These are phyloP conservation scores for Epinephelus cyanopodus DNA, from an alignment of 2,113 vertebrate genomes.

Conservation along the genomic window DNA sequence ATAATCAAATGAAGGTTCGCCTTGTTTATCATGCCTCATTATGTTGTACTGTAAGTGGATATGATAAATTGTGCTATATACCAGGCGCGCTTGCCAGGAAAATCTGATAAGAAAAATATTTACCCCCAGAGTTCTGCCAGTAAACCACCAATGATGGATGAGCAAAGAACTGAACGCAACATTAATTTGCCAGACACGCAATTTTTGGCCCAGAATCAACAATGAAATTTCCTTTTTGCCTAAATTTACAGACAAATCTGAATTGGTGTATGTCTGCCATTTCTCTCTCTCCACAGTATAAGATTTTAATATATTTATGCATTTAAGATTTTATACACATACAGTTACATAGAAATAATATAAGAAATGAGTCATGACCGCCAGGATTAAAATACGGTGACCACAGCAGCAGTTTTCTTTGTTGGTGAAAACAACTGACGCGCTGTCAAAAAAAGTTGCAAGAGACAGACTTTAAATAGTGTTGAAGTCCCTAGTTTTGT, in stretches of 20 bases:
- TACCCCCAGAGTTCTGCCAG: conserved; percentile 65
- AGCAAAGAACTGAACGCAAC: conserved; percentile 53
- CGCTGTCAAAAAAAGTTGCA: conserved; percentile 62
- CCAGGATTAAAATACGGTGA: not conserved
- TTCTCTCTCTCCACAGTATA: not conserved
- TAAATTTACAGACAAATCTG: conserved; percentile 18
- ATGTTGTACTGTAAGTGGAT: conserved; percentile 61
- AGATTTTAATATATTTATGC: not conserved
- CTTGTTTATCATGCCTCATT: conserved; percentile 72
- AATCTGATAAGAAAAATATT: conserved; percentile 79
- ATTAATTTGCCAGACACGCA: conserved; percentile 54
- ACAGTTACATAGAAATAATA: not conserved
- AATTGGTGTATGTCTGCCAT: not conserved
- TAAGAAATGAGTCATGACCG: not conserved
- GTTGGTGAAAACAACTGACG: conserved; percentile 52
- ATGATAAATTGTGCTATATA: conserved; percentile 68
- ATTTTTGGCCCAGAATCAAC: conserved; percentile 29
- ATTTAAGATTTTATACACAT: not conserved
- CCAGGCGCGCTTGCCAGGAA: conserved; percentile 59
- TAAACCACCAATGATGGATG: conserved; percentile 69
- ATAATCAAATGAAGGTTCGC: conserved; percentile 67
- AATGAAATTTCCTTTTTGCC: conserved; percentile 16
- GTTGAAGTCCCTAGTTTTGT: conserved; percentile 71
- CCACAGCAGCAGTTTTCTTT: conserved; percentile 31
- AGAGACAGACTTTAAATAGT: conserved; percentile 59